Evolutionary conservation across 1,140 invertebrate genomes (phyloP).

Genomic region (Meloidogyne chitwoodi): DNA sequence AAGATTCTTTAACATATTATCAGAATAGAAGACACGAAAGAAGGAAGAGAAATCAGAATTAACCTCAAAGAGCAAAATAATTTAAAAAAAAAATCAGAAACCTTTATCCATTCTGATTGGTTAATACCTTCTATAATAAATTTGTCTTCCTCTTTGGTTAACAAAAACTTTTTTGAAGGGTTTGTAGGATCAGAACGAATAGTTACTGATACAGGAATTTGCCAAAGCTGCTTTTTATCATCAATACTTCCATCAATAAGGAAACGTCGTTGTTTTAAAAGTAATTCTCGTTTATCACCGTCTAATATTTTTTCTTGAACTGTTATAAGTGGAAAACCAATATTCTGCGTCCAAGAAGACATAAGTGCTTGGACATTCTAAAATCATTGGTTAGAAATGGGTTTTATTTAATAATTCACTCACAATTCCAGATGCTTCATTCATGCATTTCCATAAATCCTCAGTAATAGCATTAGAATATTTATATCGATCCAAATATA

Average conservation of each 20-base stretch:
- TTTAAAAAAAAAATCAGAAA: constrained; percentile 39
- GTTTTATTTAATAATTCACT: constrained; percentile 9
- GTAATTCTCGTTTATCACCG: constrained; percentile 27
- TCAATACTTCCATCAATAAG: constrained; percentile 38
- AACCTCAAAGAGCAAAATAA: constrained; percentile 58
- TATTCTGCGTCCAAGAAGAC: constrained; percentile 88
- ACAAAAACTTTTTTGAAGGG: constrained; percentile 64
- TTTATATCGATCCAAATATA: constrained; percentile 81
- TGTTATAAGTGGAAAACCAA: constrained; percentile 76
- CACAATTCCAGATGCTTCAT: constrained; percentile 76
- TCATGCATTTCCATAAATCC: constrained; percentile 85
- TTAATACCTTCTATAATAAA: constrained; percentile 69
- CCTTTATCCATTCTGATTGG: constrained; percentile 78
- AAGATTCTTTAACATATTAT: constrained; percentile 73
- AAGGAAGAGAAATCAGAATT: constrained; percentile 64
- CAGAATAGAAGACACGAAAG: constrained; percentile 76
- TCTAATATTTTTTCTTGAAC: constrained; percentile 51
- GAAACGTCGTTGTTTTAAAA: constrained; percentile 36
- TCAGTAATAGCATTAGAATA: constrained; percentile 87
- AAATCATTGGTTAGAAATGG: constrained; percentile 7
- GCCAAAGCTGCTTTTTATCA: constrained; percentile 32
- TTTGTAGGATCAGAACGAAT: constrained; percentile 70
- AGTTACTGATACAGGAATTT: constrained; percentile 78
- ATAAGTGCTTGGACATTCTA: constrained; percentile 80
- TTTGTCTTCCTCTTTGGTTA: constrained; percentile 67